Percentiles rank a stretch among this genome's conserved stretches.
Evolutionary conservation across 2,113 vertebrate species (phyloP).

Genomic region (Vulpes ferrilata): DNA sequence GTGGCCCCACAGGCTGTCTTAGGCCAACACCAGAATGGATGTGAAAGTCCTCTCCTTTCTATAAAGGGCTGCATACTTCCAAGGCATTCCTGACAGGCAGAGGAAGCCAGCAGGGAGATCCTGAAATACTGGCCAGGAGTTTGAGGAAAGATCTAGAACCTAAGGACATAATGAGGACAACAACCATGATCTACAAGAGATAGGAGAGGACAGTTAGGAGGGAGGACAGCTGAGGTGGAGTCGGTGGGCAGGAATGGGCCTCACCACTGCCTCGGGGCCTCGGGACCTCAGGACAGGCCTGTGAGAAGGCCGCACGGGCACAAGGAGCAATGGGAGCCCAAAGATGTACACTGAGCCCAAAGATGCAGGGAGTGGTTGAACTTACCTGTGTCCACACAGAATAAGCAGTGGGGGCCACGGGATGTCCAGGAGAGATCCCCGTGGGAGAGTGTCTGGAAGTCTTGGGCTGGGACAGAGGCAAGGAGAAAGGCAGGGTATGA

Average conservation of each 20-base stretch:
- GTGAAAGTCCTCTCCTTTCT: background rate
- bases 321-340: background rate
- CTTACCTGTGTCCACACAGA: background rate
- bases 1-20: background rate
- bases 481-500: background rate
- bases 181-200: background rate
- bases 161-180: background rate
- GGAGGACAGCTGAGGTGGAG: no score
- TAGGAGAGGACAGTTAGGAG: background rate
- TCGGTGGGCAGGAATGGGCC: no score
- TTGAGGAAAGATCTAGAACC: background rate
- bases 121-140: background rate
- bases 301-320: no score
- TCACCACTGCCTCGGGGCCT: no score
- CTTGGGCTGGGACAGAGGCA: background rate
- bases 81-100: background rate
- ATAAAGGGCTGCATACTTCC: background rate
- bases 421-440: background rate
- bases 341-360: background rate
- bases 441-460: background rate
- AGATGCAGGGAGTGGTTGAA: background rate
- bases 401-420: background rate
- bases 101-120: background rate
- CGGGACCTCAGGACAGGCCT: background rate
- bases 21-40: background rate